These are phyloP conservation scores for Nebria brevicollis DNA, from an alignment of 2,888 invertebrate genomes.

Conservation along the genomic window DNA sequence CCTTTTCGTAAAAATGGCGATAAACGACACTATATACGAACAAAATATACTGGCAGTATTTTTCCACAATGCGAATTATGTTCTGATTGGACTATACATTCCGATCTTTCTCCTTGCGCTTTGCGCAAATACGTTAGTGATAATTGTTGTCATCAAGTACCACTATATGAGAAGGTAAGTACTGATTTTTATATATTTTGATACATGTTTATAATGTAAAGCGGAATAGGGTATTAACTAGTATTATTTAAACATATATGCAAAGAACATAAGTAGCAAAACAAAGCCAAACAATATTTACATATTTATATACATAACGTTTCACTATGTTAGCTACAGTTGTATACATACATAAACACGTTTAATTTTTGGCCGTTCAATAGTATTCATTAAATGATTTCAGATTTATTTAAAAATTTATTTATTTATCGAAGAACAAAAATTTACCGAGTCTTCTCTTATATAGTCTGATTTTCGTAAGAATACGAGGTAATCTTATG, in stretches of 20 bases:
- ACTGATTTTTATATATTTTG: background rate
- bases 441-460: no score
- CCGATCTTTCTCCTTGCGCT: slow-evolving; percentile 72
- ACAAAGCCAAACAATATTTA: no score
- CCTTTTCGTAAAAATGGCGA: slow-evolving; percentile 18
- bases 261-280: no score
- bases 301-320: no score
- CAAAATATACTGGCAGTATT: slow-evolving; percentile 13
- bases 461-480: no score
- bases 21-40: slow-evolving; percentile 21
- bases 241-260: background rate
- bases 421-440: no score
- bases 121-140: slow-evolving; percentile 72
- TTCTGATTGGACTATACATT: slow-evolving; percentile 72
- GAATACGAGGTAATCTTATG: no score
- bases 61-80: slow-evolving; percentile 51
- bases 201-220: background rate
- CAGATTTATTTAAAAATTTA: no score
- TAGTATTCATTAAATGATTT: no score
- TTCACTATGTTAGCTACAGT: no score
- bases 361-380: no score
- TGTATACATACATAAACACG: no score
- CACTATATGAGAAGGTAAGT: slow-evolving; percentile 75
- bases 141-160: slow-evolving; percentile 74
- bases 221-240: background rate